Percentiles rank a stretch among this genome's conserved stretches.
These are phyloP conservation scores for Choristoneura rosaceana DNA, from an alignment of 2,888 invertebrate species.

Conservation along the genomic window DNA sequence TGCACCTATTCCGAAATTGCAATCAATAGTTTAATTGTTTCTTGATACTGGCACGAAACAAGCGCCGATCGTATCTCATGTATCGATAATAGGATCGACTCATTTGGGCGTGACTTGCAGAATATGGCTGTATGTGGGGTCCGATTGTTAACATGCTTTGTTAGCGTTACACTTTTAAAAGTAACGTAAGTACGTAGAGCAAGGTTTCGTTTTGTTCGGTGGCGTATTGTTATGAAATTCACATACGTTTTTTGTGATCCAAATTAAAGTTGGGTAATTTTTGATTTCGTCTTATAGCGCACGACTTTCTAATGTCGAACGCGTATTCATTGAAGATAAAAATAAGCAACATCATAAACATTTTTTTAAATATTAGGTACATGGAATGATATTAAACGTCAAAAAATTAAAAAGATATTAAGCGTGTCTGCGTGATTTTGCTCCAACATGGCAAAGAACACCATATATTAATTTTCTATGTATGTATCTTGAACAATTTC, in stretches of 20 bases:
- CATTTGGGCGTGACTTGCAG: conserved; percentile 77
- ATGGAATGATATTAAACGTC: too few relatives aligned
- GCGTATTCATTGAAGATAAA: background rate
- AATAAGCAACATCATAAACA: background rate
- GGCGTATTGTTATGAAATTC: background rate
- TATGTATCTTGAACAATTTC: background rate
- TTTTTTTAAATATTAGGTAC: background rate
- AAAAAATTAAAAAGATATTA: too few relatives aligned
- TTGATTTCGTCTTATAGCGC: background rate
- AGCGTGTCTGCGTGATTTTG: too few relatives aligned
- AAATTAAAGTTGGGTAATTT: conserved; percentile 2
- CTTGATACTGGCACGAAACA: conserved; percentile 48
- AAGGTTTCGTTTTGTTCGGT: conserved; percentile 5
- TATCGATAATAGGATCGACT: conserved; percentile 77
- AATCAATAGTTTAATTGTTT: conserved; percentile 39
- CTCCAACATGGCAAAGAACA: background rate
- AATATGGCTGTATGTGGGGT: conserved; percentile 72
- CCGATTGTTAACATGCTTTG: conserved; percentile 46
- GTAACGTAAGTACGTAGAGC: background rate
- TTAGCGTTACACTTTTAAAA: background rate
- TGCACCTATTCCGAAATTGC: conserved; percentile 34
- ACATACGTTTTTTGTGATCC: conserved; percentile 12
- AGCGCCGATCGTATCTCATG: conserved; percentile 54
- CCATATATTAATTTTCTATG: background rate
- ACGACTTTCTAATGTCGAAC: background rate